Base-by-base conservation (phyloP, 2,797 vertebrate genomes). In the Sebastes hopkinsi region DNA sequence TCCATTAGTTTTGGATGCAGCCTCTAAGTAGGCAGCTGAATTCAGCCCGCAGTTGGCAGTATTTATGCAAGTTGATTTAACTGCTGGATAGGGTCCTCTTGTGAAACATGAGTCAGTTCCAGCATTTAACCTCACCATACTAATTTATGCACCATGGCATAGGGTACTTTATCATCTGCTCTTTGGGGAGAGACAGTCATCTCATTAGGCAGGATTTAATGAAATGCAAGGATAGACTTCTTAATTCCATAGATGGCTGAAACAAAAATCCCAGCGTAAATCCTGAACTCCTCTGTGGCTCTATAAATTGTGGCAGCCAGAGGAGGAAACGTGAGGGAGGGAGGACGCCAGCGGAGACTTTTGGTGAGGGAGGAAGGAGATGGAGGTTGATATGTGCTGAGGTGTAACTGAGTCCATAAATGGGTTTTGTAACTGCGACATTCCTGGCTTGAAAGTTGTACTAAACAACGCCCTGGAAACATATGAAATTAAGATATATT, bases 51-150 rank as follows among this genome's bases (percentile, higher is more conserved):
- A 94, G 95, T 96, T 97, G 96, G 97, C 96, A 96, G 96, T 98
- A 98, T 98, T 98, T 98, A 97, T 97, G 97, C 95, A 95, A 97
- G 96, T 97, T 97, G 97, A 98, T 98, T 98, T 98, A 98, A 99
- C 97, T 97, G 97, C 97, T 96, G 97, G 96, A 96, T 97, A 95
- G 96, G 97, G 97, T 96, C 97, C 97, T 98, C 97, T 97, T 97
- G 97, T 98, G 98, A 97, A 98, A 98, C 97, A 98, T 95, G 97
- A 99, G 97, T 98, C 98, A 98, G 97, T 99, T 99, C 97, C 97
- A 97, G 97, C 97, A 96, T 99, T 99, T 99, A 99, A 99, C 98
- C 98, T 97, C 97, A 95, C 96, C 96, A 95, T 96, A 97, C 97
- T 99, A 98, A 99, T 99, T 98, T 97, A 97, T 97, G 97, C 97